Evolutionary conservation across 2,797 vertebrate genomes (phyloP).

Genomic region (Gymnodraco acuticeps): DNA sequence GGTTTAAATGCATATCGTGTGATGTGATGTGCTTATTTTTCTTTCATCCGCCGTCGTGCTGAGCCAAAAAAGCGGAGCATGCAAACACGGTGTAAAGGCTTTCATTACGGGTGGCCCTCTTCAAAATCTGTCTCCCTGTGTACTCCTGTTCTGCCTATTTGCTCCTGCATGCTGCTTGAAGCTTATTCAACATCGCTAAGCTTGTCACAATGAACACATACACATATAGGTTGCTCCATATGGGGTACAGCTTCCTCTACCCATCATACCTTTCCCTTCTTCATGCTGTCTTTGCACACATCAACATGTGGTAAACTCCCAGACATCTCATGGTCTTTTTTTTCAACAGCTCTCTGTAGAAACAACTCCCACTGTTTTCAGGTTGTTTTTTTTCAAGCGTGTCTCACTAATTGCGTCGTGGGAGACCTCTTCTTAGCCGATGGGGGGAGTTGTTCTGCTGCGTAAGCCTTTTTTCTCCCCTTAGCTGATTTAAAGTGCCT

Average conservation of each 20-base stretch:
- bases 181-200: constrained; percentile 32
- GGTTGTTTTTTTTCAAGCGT: constrained; percentile 5
- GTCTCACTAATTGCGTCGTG: constrained; percentile 50
- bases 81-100: constrained; percentile 11
- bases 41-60: constrained; percentile 9
- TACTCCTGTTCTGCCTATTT: constrained; percentile 30
- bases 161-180: constrained; percentile 29
- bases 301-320: constrained; percentile 23
- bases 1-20: constrained; percentile 23
- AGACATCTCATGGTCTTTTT: not conserved
- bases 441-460: constrained; percentile 51
- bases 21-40: constrained; percentile 14
- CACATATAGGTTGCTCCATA: constrained; percentile 32
- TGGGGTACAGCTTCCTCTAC: constrained; percentile 15
- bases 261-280: not conserved
- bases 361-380: constrained; percentile 10
- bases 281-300: not conserved
- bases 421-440: constrained; percentile 49
- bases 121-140: constrained; percentile 19
- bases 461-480: constrained; percentile 41
- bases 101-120: constrained; percentile 26
- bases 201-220: constrained; percentile 33
- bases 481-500: constrained; percentile 46
- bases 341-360: constrained; percentile 11
- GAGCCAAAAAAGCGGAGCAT: constrained; percentile 15